phyloP scores from a whole-genome alignment of 2,888 invertebrate species.

The Hanleya hanleyi region DNA sequence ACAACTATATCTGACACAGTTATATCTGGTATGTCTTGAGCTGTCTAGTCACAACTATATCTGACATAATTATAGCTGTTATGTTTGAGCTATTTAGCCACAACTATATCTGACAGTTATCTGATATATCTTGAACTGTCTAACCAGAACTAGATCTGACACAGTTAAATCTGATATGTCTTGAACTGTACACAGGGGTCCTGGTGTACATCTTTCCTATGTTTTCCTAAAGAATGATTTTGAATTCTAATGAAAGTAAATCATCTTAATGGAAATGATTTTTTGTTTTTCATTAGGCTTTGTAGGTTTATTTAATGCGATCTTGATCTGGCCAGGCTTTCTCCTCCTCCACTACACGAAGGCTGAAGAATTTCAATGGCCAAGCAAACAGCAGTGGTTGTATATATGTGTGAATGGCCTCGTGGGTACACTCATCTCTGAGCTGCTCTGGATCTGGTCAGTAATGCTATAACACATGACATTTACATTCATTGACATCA shows the following conservation, averaged over 20 bases:
- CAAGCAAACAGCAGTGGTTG: constrained; percentile 86
- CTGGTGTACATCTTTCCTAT: not conserved
- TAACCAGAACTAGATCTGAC: too few relatives aligned
- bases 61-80: too few relatives aligned
- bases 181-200: too few relatives aligned
- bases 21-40: too few relatives aligned
- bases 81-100: too few relatives aligned
- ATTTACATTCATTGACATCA: too few relatives aligned
- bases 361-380: constrained; percentile 89
- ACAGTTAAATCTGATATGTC: not conserved
- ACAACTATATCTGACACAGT: too few relatives aligned
- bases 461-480: too few relatives aligned
- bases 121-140: too few relatives aligned
- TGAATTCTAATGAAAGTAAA: not conserved
- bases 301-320: constrained; percentile 92
- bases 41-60: too few relatives aligned
- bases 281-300: constrained; percentile 81
- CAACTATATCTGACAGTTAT: too few relatives aligned
- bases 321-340: constrained; percentile 91
- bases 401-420: constrained; percentile 89
- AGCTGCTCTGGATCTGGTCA: constrained; percentile 94
- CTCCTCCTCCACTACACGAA: constrained; percentile 88
- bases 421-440: constrained; percentile 91
- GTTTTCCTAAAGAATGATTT: not conserved
- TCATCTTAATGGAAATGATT: too few relatives aligned